phyloP scores from a whole-genome alignment of 2,797 vertebrate genomes.

The Syndactyla subalaris region DNA sequence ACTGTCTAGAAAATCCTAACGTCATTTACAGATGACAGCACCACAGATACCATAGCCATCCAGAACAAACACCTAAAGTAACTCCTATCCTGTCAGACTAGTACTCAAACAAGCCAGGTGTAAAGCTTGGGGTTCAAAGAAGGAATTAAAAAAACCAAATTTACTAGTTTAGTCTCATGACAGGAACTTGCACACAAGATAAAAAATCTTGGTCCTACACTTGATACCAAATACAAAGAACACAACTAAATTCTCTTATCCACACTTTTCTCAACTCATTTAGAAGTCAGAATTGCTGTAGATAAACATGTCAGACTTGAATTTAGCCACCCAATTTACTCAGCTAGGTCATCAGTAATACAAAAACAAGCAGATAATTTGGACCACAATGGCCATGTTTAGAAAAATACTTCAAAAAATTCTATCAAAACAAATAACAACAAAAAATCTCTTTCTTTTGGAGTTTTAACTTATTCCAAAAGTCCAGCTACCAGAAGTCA shows the following conservation, averaged over 20 bases:
- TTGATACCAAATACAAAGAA: neutral
- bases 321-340: neutral
- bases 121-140: neutral
- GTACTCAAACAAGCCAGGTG: neutral
- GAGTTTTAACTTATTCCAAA: neutral
- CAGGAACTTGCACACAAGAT: neutral
- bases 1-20: neutral
- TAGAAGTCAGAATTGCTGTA: neutral
- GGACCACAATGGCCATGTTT: neutral
- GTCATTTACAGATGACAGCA: neutral
- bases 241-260: neutral
- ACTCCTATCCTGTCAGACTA: neutral
- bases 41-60: neutral
- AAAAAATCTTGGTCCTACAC: neutral
- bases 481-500: neutral
- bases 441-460: neutral
- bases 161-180: neutral
- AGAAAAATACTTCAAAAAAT: neutral
- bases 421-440: neutral
- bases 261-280: neutral
- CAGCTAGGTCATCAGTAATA: neutral
- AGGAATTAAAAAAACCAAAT: neutral
- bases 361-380: neutral
- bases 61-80: neutral
- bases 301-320: neutral